Conservation (phyloP, 2,113 vertebrate genomes). For the Clarias gariepinus region DNA sequence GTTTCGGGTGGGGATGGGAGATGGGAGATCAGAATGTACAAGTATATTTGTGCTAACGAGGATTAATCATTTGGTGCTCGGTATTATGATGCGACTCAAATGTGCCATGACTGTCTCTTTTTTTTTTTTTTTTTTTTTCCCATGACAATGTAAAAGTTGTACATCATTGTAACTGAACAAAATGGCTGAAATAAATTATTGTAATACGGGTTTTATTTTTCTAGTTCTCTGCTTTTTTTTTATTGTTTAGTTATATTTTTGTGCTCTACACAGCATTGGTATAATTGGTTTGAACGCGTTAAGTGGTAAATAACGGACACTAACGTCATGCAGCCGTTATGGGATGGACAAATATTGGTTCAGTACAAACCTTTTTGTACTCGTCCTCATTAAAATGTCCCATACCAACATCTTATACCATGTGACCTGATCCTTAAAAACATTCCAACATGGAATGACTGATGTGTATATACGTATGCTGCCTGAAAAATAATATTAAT, state of each 20-base stretch:
- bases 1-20: background rate
- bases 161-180: conserved; percentile 79
- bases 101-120: conserved; percentile 73
- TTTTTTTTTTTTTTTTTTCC: conserved; percentile 77
- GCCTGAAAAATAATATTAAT: too few species aligned
- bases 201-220: conserved; percentile 79
- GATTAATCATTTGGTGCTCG: conserved; percentile 39
- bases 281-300: background rate
- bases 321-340: background rate
- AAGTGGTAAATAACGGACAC: background rate
- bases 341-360: background rate
- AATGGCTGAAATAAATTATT: conserved; percentile 85
- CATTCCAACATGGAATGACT: background rate
- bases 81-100: conserved; percentile 56
- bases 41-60: conserved; percentile 31
- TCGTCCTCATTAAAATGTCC: background rate
- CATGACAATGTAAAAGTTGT: conserved; percentile 91
- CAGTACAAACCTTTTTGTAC: background rate
- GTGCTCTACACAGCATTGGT: background rate
- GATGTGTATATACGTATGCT: background rate
- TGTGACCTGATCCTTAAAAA: background rate
- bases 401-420: background rate
- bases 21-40: conserved; percentile 19
- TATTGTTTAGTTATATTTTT: background rate
- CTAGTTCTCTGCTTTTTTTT: conserved; percentile 60